Base-by-base conservation (phyloP, 37 sponge, comb jelly and placozoan species). In the Bolinopsis microptera region DNA sequence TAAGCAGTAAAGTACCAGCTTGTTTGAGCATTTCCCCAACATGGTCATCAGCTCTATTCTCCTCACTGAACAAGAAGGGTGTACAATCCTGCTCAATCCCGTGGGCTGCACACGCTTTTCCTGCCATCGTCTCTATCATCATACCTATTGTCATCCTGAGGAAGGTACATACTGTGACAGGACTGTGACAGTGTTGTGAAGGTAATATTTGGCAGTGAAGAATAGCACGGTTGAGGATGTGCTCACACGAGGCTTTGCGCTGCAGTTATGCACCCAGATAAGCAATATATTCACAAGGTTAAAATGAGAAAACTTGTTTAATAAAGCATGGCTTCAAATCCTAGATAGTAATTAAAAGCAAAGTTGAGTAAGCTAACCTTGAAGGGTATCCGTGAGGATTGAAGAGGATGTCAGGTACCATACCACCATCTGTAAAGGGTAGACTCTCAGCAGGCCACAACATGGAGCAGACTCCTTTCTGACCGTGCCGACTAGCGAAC, bases 351-450 rank as follows among this genome's bases (percentile, higher is more conserved):
- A n/a, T n/a, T n/a, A n/a, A n/a, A n/a, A n/a, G n/a, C n/a, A n/a
- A n/a, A n/a, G n/a, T n/a, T n/a, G n/a, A n/a, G n/a, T n/a, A n/a
- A n/a, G 33, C 80, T 3, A 13, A 86, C 90, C 90, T 86, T 1
- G 99, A 99, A 21, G 99, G 99, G 90, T 95, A 99, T 16, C 99
- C 99, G 83, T 99, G 99, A 41, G 99, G 99, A 75, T 99, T 99
- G 83, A 99, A 99, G 13, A 99, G 94, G 75, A 99, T 99, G 80
- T 99, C 99, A 83, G 99, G 99, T 5, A 96, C 96, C 94, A 99
- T 96, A 23, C 99, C 99, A 21, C 95, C 95, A 92, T 99, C 99
- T 0, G 97, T 93, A 93, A 99, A 99, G 26, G 99, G 99, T 95
- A 99, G 95, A 93, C 96, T 95, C 93, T 97, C 97, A n/a, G 92